Percentiles rank a stretch among this genome's conserved stretches.
phyloP scores from a whole-genome alignment of 2,113 vertebrate genomes.

The Baryphthengus martii region DNA sequence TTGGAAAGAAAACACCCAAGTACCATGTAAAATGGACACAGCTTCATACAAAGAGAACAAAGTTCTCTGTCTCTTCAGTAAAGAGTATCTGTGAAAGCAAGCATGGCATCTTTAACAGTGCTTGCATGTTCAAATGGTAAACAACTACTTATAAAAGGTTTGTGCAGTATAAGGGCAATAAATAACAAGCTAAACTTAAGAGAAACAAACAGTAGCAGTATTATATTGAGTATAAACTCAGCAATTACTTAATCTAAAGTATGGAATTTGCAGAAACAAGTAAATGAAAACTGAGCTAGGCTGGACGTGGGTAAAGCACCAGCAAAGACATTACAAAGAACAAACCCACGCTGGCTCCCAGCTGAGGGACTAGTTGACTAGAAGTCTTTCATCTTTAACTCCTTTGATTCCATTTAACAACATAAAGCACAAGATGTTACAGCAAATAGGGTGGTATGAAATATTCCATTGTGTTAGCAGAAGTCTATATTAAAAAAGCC shows the following conservation, averaged over 20 bases:
- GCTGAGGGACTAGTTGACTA: slow-evolving; percentile 16
- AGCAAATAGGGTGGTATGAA: slow-evolving; percentile 54
- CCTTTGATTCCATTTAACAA: slow-evolving; percentile 40
- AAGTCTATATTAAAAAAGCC: slow-evolving; percentile 61
- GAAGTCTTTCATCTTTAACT: slow-evolving; percentile 58
- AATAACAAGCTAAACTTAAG: background rate
- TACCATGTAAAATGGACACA: background rate
- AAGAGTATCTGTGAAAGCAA: background rate
- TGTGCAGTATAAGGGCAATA: background rate
- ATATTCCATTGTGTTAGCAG: slow-evolving; percentile 63
- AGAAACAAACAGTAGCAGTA: slow-evolving; percentile 25
- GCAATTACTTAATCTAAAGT: background rate
- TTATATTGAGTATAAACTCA: background rate
- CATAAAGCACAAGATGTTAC: background rate
- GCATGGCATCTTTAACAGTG: background rate
- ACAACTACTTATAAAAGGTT: slow-evolving; percentile 1
- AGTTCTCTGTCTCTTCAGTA: background rate
- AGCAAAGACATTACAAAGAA: slow-evolving; percentile 40
- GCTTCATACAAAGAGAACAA: background rate
- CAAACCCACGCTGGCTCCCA: slow-evolving; percentile 14
- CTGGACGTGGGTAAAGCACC: slow-evolving; percentile 14
- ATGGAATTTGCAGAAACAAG: background rate
- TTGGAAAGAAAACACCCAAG: background rate
- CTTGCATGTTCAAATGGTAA: background rate
- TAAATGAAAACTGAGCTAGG: slow-evolving; percentile 9